phyloP scores from a whole-genome alignment of 2,888 invertebrate genomes.

The Galeopsomyia nigrocyanea region DNA sequence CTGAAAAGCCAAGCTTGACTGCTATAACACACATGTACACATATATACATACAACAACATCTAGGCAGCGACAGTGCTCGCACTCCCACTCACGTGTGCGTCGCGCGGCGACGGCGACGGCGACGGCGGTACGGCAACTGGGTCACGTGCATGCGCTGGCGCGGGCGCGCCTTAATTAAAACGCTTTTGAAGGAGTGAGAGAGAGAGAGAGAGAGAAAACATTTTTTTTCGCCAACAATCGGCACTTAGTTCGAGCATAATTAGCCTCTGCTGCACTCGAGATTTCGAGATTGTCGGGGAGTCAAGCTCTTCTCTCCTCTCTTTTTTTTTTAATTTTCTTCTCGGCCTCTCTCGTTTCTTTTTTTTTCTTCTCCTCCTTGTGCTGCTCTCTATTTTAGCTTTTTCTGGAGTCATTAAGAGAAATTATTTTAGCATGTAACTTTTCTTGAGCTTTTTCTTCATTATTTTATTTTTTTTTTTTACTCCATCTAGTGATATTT shows the following conservation, averaged over 20 bases:
- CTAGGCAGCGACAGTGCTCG: constrained; percentile 8
- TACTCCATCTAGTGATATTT: too few relatives aligned
- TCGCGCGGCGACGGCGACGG: constrained; percentile 4
- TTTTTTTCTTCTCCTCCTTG: neutral
- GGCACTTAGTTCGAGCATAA: constrained; percentile 45
- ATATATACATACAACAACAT: neutral
- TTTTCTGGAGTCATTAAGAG: constrained; percentile 23
- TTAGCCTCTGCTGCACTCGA: constrained; percentile 37
- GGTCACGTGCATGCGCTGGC: constrained; percentile 39
- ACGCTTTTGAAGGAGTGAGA: constrained; percentile 38
- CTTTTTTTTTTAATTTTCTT: neutral
- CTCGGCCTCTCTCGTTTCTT: neutral
- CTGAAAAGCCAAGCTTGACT: neutral
- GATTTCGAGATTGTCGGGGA: constrained; percentile 37
- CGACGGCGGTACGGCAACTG: constrained; percentile 23
- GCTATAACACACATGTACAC: neutral
- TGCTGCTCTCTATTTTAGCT: neutral
- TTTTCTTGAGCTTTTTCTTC: too few relatives aligned
- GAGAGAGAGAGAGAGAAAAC: constrained; percentile 14
- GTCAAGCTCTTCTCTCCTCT: constrained; percentile 10
- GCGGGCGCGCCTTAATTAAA: constrained; percentile 42
- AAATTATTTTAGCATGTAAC: constrained; percentile 11
- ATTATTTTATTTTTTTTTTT: too few relatives aligned
- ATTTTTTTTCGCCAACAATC: constrained; percentile 41
- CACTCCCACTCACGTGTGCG: constrained; percentile 5